Percentiles rank a stretch among this genome's conserved stretches.
Evolutionary conservation across 2,113 vertebrate species (phyloP).

Genomic region (Pongo pygmaeus): DNA sequence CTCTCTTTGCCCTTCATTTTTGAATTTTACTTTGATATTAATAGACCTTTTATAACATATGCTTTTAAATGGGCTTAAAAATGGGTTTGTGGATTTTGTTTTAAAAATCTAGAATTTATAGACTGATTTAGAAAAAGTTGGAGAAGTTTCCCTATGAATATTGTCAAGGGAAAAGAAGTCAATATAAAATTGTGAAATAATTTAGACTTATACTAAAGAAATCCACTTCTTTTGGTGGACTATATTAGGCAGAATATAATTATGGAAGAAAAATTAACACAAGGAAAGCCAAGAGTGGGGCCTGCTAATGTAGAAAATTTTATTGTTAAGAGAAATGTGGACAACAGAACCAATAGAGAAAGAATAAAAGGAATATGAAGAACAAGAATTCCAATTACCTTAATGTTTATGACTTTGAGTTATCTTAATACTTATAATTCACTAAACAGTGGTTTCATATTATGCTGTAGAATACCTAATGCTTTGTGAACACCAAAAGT

Average conservation of each 20-base stretch:
- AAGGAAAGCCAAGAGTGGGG: background rate
- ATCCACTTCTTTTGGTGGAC: background rate
- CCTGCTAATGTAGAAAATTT: background rate
- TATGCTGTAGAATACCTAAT: background rate
- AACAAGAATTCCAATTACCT: background rate
- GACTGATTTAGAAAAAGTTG: background rate
- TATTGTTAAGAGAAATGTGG: background rate
- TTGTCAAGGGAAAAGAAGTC: background rate
- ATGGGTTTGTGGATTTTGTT: background rate
- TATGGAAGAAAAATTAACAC: background rate
- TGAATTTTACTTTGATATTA: background rate
- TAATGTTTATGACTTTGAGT: background rate
- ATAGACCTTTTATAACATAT: background rate
- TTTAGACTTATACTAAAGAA: background rate
- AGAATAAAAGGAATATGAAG: background rate
- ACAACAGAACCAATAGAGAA: background rate
- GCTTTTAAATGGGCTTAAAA: background rate
- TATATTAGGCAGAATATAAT: background rate
- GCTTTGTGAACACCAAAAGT: background rate
- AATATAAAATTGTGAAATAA: background rate
- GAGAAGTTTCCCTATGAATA: background rate
- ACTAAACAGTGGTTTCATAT: background rate
- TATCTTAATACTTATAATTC: background rate
- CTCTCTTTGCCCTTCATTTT: background rate
- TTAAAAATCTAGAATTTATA: background rate